These are phyloP conservation scores for Sitophilus oryzae DNA, from an alignment of 1,140 invertebrate genomes.

Conservation along the genomic window DNA sequence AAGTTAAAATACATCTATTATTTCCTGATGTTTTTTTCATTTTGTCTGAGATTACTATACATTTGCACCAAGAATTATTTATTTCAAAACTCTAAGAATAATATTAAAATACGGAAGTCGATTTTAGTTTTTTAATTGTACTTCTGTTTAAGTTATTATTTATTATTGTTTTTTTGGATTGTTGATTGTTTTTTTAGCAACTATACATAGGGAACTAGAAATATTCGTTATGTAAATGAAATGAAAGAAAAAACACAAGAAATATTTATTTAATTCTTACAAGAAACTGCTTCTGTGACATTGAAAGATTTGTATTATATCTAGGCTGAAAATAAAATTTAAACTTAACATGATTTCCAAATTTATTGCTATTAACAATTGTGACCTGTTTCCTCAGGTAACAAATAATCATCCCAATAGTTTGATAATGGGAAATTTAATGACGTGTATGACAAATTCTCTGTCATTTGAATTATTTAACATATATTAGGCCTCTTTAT, in stretches of 20 bases:
- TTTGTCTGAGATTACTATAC: neutral
- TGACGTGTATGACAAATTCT: too few relatives aligned
- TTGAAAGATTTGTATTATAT: too few relatives aligned
- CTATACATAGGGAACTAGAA: conserved; percentile 15
- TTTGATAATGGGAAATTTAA: too few relatives aligned
- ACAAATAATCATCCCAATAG: neutral
- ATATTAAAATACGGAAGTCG: conserved; percentile 12
- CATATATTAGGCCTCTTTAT: too few relatives aligned
- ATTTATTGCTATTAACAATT: neutral
- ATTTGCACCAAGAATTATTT: neutral
- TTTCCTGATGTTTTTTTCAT: neutral
- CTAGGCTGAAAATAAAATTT: too few relatives aligned
- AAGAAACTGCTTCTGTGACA: neutral
- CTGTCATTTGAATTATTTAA: too few relatives aligned
- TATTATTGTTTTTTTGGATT: conserved; percentile 16
- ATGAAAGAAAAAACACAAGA: conserved; percentile 4
- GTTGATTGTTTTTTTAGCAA: conserved; percentile 16
- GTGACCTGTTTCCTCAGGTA: neutral
- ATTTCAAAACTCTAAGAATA: neutral
- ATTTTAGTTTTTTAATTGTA: neutral
- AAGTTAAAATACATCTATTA: neutral
- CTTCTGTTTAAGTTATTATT: conserved; percentile 14
- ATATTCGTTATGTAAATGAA: conserved; percentile 12
- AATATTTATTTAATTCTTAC: neutral
- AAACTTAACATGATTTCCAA: neutral